These are phyloP conservation scores for Antitype chi DNA, from an alignment of 2,888 invertebrate species.

Conservation along the genomic window DNA sequence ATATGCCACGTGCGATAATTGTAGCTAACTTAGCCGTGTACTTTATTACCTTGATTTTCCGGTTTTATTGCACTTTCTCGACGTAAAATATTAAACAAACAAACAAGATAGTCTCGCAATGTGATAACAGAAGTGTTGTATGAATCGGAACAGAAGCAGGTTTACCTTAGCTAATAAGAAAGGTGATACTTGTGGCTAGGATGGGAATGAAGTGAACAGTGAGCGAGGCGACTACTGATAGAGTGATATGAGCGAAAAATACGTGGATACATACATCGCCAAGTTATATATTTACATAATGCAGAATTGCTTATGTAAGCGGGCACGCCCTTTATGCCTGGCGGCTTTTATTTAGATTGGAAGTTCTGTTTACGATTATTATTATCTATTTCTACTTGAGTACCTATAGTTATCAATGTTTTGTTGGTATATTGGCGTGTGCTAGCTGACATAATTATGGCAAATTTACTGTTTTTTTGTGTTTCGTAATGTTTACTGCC, in stretches of 20 bases:
- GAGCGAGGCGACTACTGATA: neutral
- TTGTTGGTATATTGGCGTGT: too few species aligned
- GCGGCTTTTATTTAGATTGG: too few species aligned
- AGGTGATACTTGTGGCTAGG: neutral
- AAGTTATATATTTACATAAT: too few species aligned
- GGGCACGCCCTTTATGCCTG: too few species aligned
- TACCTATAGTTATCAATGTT: too few species aligned
- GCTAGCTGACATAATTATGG: too few species aligned
- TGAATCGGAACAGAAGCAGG: neutral
- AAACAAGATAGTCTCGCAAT: neutral
- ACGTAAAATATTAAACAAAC: neutral
- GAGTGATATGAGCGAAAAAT: neutral
- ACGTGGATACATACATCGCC: neutral
- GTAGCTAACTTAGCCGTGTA: neutral
- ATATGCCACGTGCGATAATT: neutral
- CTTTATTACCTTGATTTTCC: neutral
- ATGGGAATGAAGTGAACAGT: neutral
- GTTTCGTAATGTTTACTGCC: too few species aligned
- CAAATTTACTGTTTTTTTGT: too few species aligned
- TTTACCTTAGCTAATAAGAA: neutral
- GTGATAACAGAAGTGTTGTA: neutral
- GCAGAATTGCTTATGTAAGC: too few species aligned
- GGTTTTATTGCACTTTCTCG: conserved; percentile 11
- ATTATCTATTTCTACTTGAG: too few species aligned
- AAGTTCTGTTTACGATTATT: too few species aligned